Base-by-base conservation (phyloP, 30 jellyfish, hydroid and myxozoan genomes). In the Mastigias papua region DNA sequence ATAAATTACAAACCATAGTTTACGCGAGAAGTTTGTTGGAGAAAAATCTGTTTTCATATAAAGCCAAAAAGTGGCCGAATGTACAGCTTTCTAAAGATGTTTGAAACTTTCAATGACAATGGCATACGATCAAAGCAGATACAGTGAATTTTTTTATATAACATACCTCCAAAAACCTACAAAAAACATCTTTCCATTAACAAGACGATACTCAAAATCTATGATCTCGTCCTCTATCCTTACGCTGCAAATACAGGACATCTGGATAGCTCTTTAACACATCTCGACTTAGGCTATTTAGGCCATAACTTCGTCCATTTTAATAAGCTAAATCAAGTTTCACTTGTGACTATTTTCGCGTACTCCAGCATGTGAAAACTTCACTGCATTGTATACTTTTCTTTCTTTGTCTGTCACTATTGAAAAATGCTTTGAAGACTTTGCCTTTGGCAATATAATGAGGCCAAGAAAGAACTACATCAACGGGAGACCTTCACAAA, bases 111-210 rank as follows among this genome's bases (percentile, higher is more conserved):
- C n/a, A n/a, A n/a, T n/a, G n/a, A n/a, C n/a, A n/a, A n/a, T n/a
- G n/a, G n/a, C n/a, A n/a, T n/a, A n/a, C n/a, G n/a, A n/a, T n/a
- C n/a, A n/a, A n/a, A n/a, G n/a, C n/a, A n/a, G n/a, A 42, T 15
- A 15, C 13, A 42, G 54, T 15, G 13, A 4, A 15, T 15, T 42
- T 8, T 42, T 4, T 15, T 8, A 42, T 15, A 42, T 42, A 20
- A 83, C 92, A 31, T 83, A 83, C 92, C 92, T 67, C 92, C 92
- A 83, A 61, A 61, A 69, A 23, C 92, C 92, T 29, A 83, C 92
- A 70, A 83, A 83, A 58, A 83, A 83, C 92, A 83, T 83, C 74
- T 48, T 70, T 34, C 82, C 73, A 20, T 61, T 60, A 26, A 46
- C 68, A 31, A 70, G 48, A 28, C 54, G 92, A 61, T 37, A 63